Evolutionary conservation across 2,113 vertebrate genomes (phyloP).

Genomic region (Cyphomyrus discorhynchus): DNA sequence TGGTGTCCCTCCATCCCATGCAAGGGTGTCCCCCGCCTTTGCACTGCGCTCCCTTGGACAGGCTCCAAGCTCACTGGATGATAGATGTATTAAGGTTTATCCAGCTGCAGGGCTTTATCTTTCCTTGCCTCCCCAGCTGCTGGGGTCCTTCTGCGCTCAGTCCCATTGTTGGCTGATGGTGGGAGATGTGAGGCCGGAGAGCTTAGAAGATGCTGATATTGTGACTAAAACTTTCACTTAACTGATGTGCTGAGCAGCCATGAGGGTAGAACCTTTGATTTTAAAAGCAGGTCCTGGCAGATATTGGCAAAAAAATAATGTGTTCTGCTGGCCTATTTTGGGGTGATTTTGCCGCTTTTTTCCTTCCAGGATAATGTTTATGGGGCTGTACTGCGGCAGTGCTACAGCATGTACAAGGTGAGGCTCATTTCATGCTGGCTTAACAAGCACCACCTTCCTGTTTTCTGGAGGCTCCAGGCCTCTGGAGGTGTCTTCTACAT

Average conservation of each 20-base stretch:
- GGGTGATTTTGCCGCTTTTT: background rate
- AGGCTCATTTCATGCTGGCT: constrained; percentile 17
- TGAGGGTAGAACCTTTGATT: no score
- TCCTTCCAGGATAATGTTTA: constrained; percentile 87
- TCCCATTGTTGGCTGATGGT: background rate
- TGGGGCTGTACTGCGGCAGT: constrained; percentile 84
- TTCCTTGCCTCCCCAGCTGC: background rate
- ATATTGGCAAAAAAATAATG: background rate
- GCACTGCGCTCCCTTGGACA: background rate
- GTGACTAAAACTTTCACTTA: background rate
- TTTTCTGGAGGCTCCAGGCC: background rate
- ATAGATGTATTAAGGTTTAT: background rate
- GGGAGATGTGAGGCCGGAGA: background rate
- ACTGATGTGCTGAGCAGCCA: background rate
- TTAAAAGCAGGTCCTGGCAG: background rate
- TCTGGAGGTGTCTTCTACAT: background rate
- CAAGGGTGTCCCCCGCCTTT: background rate
- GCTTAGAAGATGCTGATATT: background rate
- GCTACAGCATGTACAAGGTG: constrained; percentile 99
- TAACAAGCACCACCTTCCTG: background rate
- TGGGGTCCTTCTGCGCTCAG: background rate
- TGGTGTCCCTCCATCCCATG: background rate
- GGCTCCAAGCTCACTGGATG: background rate
- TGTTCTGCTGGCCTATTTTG: background rate
- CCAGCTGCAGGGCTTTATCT: background rate